Conservation (phyloP, 2,797 vertebrate genomes). For the Lindbergichthys nudifrons region DNA sequence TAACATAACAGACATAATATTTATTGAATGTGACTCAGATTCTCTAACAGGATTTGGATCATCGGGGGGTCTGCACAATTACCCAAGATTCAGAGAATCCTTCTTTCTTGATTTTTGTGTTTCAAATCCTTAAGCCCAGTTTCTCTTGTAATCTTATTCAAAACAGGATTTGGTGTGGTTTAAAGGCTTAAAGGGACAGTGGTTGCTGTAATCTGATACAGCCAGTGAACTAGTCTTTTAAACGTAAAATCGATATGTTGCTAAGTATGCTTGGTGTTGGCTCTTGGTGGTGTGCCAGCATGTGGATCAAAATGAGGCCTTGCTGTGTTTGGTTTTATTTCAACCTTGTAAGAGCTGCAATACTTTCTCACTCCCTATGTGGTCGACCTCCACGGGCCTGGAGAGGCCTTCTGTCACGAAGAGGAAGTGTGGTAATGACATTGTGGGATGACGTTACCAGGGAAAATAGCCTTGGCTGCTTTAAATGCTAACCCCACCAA, state of each 20-base stretch:
- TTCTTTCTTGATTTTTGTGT: conserved; percentile 26
- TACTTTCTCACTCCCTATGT: conserved; percentile 32
- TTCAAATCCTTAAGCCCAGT: conserved; percentile 27
- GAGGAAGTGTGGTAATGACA: conserved; percentile 22
- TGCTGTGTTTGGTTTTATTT: conserved; percentile 23
- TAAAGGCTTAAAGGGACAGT: conserved; percentile 62
- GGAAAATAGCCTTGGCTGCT: conserved; percentile 4
- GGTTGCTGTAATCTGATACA: conserved; percentile 71
- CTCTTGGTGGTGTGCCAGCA: conserved; percentile 59
- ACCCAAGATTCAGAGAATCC: conserved; percentile 18
- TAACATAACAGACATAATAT: conserved; percentile 17
- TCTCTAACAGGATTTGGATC: conserved; percentile 25
- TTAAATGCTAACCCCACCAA: background rate
- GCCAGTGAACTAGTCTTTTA: conserved; percentile 69
- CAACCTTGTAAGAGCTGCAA: conserved; percentile 10
- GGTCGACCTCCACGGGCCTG: conserved; percentile 19
- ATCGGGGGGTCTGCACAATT: conserved; percentile 6
- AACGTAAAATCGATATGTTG: conserved; percentile 70
- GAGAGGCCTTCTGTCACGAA: conserved; percentile 37
- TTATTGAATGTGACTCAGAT: conserved; percentile 28
- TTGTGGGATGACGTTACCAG: background rate
- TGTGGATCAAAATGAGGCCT: conserved; percentile 56
- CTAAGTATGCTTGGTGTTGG: conserved; percentile 54
- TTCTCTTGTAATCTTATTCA: conserved; percentile 50
- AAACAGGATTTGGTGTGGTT: conserved; percentile 64